Conservation (phyloP, 2,888 invertebrate genomes). For the Latrodectus hesperus region DNA sequence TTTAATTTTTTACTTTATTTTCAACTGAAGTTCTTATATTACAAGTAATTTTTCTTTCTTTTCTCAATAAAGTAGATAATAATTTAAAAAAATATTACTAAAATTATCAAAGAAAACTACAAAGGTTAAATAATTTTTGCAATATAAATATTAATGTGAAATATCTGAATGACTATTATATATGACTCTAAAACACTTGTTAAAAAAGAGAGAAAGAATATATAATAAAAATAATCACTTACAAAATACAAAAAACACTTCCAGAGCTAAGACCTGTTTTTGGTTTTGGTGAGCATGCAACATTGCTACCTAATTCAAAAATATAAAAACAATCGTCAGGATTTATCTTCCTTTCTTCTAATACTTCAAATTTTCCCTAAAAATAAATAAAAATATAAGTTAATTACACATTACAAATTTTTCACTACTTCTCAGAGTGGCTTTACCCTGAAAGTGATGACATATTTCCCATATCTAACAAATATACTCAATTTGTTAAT, state of each 20-base stretch:
- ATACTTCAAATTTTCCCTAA: constrained; percentile 71
- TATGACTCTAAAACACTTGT: no score
- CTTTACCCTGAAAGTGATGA: no score
- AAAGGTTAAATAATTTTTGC: not conserved
- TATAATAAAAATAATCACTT: constrained; percentile 68
- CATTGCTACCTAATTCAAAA: constrained; percentile 73
- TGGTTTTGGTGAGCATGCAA: constrained; percentile 67
- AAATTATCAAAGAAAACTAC: not conserved
- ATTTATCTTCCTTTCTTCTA: constrained; percentile 73
- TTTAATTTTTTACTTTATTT: no score
- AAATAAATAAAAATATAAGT: not conserved
- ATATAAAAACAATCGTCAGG: constrained; percentile 73
- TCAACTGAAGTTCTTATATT: no score
- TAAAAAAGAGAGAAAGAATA: not conserved
- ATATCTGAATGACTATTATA: no score
- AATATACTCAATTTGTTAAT: no score
- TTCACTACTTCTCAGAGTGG: no score
- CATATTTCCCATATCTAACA: no score
- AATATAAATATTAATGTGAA: no score
- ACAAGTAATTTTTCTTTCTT: not conserved
- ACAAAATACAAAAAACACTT: constrained; percentile 75
- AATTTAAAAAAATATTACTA: not conserved
- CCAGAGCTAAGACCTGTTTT: constrained; percentile 73
- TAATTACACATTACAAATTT: no score
- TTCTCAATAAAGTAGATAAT: not conserved